These are phyloP conservation scores for Cistogaster globosa DNA, from an alignment of 2,888 invertebrate species.

Conservation along the genomic window DNA sequence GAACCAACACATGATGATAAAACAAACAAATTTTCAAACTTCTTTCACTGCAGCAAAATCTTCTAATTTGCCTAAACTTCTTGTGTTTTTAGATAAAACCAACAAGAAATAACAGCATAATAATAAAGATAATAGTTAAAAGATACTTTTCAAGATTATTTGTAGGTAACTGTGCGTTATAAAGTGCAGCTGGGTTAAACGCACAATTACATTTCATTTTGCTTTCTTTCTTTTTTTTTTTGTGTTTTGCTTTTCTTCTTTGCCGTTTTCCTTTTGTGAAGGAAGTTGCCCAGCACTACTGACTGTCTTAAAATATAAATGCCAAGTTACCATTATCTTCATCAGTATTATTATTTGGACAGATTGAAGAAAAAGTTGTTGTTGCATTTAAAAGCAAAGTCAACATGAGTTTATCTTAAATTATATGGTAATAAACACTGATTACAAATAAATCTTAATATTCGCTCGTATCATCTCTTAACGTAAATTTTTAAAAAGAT, in stretches of 20 bases:
- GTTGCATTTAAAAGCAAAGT: conserved; percentile 40
- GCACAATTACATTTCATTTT: conserved; percentile 63
- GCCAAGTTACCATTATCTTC: conserved; percentile 26
- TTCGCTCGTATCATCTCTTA: conserved; percentile 39
- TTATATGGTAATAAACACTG: conserved; percentile 71
- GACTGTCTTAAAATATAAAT: conserved; percentile 13
- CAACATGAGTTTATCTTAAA: conserved; percentile 67
- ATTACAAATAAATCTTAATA: conserved; percentile 72
- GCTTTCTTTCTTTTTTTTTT: not conserved
- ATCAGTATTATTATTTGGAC: conserved; percentile 16
- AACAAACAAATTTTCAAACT: conserved; percentile 10
- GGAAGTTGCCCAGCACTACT: not conserved
- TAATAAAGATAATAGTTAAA: conserved; percentile 63
- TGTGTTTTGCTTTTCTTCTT: not conserved
- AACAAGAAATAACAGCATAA: conserved; percentile 54
- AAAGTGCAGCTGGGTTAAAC: conserved; percentile 62
- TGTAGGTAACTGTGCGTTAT: conserved; percentile 46
- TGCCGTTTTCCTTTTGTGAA: not conserved
- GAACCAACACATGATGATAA: conserved; percentile 37
- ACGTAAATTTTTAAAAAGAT: conserved; percentile 31
- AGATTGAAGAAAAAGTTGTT: conserved; percentile 24
- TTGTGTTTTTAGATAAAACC: conserved; percentile 61
- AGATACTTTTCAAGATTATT: conserved; percentile 52
- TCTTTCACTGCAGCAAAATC: conserved; percentile 7
- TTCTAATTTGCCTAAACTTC: conserved; percentile 68